These are phyloP conservation scores for Tympanoctomys barrerae DNA, from an alignment of 2,797 vertebrate species.

Conservation along the genomic window DNA sequence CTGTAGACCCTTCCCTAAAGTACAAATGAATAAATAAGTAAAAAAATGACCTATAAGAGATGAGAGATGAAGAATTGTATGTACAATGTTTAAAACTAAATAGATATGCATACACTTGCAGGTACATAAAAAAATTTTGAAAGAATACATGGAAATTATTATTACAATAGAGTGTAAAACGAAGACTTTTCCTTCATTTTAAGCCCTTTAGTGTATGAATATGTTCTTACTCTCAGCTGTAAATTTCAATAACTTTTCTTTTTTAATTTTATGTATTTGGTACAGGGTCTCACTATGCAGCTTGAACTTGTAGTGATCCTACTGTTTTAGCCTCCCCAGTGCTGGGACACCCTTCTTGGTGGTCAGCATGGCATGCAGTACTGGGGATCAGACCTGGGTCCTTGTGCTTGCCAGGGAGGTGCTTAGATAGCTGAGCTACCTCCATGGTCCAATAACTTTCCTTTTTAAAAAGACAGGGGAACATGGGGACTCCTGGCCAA, in stretches of 20 bases:
- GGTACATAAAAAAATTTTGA: background rate
- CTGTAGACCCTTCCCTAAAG: too few species aligned
- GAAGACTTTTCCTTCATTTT: background rate
- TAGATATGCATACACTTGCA: background rate
- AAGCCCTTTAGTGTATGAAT: background rate
- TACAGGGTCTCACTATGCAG: too few species aligned
- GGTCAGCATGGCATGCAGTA: too few species aligned
- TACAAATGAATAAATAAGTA: too few species aligned
- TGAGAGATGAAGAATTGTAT: background rate
- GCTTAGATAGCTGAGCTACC: too few species aligned
- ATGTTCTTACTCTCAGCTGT: background rate
- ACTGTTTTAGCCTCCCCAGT: too few species aligned
- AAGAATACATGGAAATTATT: too few species aligned
- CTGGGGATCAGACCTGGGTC: too few species aligned
- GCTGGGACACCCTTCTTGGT: too few species aligned
- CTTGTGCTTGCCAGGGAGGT: too few species aligned
- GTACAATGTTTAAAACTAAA: background rate
- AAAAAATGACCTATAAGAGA: background rate
- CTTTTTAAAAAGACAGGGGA: background rate
- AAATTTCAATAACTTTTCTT: slow-evolving; percentile 9
- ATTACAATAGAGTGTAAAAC: background rate
- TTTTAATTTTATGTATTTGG: too few species aligned
- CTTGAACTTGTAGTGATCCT: too few species aligned
- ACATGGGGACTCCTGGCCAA: background rate
- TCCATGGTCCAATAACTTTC: background rate